Evolutionary conservation across 1,140 invertebrate species (phyloP).

Genomic region (Idris sp.): DNA sequence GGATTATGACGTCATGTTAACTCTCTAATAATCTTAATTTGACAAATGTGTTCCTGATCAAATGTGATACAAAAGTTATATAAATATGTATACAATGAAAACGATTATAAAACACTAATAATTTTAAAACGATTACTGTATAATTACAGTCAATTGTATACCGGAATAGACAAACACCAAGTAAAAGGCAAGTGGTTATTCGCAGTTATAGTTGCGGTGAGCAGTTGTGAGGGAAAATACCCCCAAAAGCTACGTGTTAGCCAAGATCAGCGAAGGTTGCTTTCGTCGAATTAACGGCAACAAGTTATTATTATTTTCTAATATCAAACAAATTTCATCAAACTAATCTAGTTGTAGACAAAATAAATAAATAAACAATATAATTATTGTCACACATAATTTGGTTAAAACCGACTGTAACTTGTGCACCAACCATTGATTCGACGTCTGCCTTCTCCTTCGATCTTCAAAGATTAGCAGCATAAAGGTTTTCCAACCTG

Average conservation of each 20-base stretch:
- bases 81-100: no score
- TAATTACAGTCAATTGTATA: constrained; percentile 61
- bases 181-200: constrained; percentile 79
- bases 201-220: constrained; percentile 79
- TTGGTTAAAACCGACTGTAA: constrained; percentile 17
- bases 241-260: constrained; percentile 79
- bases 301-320: no score
- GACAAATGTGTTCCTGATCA: constrained; percentile 47
- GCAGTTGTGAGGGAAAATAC: constrained; percentile 78
- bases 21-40: constrained; percentile 21
- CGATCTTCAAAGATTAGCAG: constrained; percentile 77
- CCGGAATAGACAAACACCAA: constrained; percentile 77
- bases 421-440: constrained; percentile 27
- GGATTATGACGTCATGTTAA: constrained; percentile 45
- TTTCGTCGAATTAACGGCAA: constrained; percentile 38
- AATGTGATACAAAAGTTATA: constrained; percentile 30
- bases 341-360: constrained; percentile 17
- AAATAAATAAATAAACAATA: no score
- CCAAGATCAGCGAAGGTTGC: constrained; percentile 70
- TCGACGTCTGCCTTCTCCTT: constrained; percentile 60
- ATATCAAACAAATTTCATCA: no score
- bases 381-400: no score
- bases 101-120: constrained; percentile 40
- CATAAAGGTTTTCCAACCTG: constrained; percentile 76
- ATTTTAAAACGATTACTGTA: constrained; percentile 44